Percentiles rank a stretch among this genome's conserved stretches.
Evolutionary conservation across 2,797 vertebrate species (phyloP).

Genomic region (Myiothlypis chrysogaster): DNA sequence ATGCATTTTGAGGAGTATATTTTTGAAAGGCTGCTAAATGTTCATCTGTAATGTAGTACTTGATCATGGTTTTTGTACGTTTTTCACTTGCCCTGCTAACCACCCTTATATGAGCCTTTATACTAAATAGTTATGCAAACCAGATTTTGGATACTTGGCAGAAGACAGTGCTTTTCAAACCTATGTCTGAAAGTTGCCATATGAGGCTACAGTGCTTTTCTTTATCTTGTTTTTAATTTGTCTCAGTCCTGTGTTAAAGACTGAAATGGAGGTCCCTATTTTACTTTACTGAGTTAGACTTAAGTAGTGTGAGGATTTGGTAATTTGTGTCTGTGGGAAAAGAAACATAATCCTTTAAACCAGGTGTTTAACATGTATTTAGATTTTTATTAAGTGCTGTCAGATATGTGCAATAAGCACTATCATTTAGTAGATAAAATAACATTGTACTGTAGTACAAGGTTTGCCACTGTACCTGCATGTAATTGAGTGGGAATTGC

Average conservation of each 20-base stretch:
- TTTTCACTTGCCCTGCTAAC: background rate
- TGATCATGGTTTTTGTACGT: rapidly evolving
- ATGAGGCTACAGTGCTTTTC: background rate
- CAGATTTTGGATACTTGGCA: background rate
- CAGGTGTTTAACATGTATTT: background rate
- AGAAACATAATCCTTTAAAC: background rate
- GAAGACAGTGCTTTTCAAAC: background rate
- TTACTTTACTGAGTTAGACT: background rate
- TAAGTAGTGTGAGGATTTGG: background rate
- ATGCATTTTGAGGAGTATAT: background rate
- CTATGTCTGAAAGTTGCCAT: background rate
- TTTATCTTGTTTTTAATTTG: background rate
- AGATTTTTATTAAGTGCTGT: background rate
- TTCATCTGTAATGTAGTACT: background rate
- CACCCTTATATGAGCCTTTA: background rate
- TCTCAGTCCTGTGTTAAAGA: background rate
- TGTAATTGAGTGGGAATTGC: background rate
- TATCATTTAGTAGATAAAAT: background rate
- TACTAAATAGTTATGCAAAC: background rate
- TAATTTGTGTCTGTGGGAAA: background rate
- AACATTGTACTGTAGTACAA: background rate
- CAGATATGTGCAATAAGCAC: background rate
- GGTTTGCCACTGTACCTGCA: background rate
- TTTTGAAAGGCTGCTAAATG: background rate
- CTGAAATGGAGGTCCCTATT: background rate